Evolutionary conservation across 1,140 invertebrate species (phyloP).

Genomic region (Proales similis): DNA sequence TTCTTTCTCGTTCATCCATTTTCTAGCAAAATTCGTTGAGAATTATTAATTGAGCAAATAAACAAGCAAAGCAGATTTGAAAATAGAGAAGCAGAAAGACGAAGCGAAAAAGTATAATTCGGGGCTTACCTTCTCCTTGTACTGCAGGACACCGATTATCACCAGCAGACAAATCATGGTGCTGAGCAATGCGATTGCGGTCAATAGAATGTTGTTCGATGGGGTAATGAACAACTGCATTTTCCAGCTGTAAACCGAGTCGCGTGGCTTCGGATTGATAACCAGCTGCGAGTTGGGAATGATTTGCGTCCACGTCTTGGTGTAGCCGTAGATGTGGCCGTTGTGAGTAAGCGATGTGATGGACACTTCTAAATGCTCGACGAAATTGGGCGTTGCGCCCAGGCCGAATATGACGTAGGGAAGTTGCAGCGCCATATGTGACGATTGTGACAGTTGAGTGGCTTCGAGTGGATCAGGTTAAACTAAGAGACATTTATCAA

Average conservation of each 20-base stretch:
- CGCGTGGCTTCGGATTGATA: slow-evolving; percentile 76
- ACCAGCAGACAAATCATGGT: slow-evolving; percentile 75
- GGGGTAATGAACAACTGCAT: slow-evolving; percentile 91
- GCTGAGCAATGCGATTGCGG: slow-evolving; percentile 75
- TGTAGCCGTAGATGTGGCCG: slow-evolving; percentile 27
- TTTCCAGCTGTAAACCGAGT: slow-evolving; percentile 71
- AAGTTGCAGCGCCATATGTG: slow-evolving; percentile 79
- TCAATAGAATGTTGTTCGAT: slow-evolving; percentile 82
- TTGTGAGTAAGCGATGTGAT: slow-evolving; percentile 55
- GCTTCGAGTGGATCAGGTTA: slow-evolving; percentile 46
- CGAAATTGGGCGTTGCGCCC: slow-evolving; percentile 91
- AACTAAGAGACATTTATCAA: not conserved
- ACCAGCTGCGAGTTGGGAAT: slow-evolving; percentile 97
- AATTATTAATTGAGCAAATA: not conserved
- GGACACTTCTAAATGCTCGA: slow-evolving; percentile 77
- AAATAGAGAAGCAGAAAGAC: not conserved
- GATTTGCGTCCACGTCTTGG: slow-evolving; percentile 70
- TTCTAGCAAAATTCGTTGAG: slow-evolving; percentile 45
- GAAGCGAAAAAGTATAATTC: not conserved
- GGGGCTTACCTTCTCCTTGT: slow-evolving; percentile 68
- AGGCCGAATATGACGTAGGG: slow-evolving; percentile 91
- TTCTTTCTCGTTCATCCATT: slow-evolving; percentile 79
- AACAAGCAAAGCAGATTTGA: not conserved
- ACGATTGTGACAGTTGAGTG: slow-evolving; percentile 81
- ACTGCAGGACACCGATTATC: slow-evolving; percentile 79